Base-by-base conservation (phyloP, 1,140 invertebrate genomes). In the Calephelis virginiensis region DNA sequence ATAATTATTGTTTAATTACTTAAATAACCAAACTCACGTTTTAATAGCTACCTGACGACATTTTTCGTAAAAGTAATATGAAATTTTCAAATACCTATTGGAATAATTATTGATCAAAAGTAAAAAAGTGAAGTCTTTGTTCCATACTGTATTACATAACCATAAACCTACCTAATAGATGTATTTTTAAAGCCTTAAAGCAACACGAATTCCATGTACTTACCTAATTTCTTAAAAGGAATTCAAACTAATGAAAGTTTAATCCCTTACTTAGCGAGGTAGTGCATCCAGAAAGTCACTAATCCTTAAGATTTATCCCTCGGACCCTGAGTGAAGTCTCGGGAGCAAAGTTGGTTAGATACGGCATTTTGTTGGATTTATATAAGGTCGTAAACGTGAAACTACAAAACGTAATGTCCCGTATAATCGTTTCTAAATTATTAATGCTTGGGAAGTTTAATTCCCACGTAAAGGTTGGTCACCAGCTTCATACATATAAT, bases 361-460 rank as follows among this genome's bases (percentile, higher is more conserved):
- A n/a, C 53, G 53, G 53, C 17, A 56, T 59, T 59, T 59, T 37
- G 37, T 17, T 37, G 68, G 68, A 64, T 66, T 69, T 69, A 69
- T 69, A 63, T 56, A 61, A 66, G 64, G 69, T 66, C 62, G 70
- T 69, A 69, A 72, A 64, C 69, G 70, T 62, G 70, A 72, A 69
- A 72, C 67, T 72, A 72, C 70, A 61, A 72, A 67, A 72, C 68
- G 67, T 72, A 72, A 72, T 72, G 70, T 69, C 13, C 67, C 70
- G 67, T 69, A 48, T 72, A 72, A 72, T 72, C 67, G 67, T 53
- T 64, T 47, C 64, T 69, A 69, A 72, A 72, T 72, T 69, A 72
- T 72, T 69, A 63, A 72, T 69, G 63, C 64, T 69, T 45, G 14
- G 48, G 66, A 40, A 28, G 56, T 28, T 59, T 59, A 59, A 59